Evolutionary conservation across 2,113 vertebrate genomes (phyloP).

Genomic region (Dissostichus mawsoni): DNA sequence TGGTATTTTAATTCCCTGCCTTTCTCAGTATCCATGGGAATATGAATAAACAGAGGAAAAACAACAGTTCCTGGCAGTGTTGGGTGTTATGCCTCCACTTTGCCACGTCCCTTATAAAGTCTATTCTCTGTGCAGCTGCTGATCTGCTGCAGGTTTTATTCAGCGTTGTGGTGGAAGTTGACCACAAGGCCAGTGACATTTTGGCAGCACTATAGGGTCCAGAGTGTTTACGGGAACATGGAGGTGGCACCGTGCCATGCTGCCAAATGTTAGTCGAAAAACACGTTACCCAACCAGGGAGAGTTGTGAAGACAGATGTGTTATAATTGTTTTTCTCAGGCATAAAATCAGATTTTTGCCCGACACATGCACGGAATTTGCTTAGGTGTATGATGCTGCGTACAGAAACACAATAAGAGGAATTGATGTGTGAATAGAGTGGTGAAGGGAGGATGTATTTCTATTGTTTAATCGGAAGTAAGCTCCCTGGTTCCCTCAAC

Average conservation of each 20-base stretch:
- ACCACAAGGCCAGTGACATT: slow-evolving; percentile 69
- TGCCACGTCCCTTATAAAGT: slow-evolving; percentile 78
- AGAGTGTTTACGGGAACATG: slow-evolving; percentile 77
- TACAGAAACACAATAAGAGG: slow-evolving; percentile 12
- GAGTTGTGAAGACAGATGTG: slow-evolving; percentile 50
- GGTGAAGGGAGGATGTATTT: no score
- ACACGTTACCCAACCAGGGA: slow-evolving; percentile 38
- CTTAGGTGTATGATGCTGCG: neutral
- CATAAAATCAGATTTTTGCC: slow-evolving; percentile 2
- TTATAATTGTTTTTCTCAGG: slow-evolving; percentile 22
- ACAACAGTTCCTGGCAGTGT: slow-evolving; percentile 77
- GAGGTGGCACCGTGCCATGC: slow-evolving; percentile 70
- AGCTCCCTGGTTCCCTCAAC: no score
- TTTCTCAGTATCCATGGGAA: slow-evolving; percentile 75
- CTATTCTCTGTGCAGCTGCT: slow-evolving; percentile 70
- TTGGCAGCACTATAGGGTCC: slow-evolving; percentile 68
- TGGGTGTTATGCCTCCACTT: slow-evolving; percentile 68
- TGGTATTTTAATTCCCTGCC: slow-evolving; percentile 62
- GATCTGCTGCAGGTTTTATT: slow-evolving; percentile 53
- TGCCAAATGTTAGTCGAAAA: slow-evolving; percentile 70
- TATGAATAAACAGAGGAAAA: slow-evolving; percentile 69
- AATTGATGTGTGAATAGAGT: no score
- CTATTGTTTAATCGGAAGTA: no score
- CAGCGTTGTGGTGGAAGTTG: slow-evolving; percentile 65
- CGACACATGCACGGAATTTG: slow-evolving; percentile 28